phyloP scores from a whole-genome alignment of 2,888 invertebrate genomes.

The Polyommatus iphigenia region DNA sequence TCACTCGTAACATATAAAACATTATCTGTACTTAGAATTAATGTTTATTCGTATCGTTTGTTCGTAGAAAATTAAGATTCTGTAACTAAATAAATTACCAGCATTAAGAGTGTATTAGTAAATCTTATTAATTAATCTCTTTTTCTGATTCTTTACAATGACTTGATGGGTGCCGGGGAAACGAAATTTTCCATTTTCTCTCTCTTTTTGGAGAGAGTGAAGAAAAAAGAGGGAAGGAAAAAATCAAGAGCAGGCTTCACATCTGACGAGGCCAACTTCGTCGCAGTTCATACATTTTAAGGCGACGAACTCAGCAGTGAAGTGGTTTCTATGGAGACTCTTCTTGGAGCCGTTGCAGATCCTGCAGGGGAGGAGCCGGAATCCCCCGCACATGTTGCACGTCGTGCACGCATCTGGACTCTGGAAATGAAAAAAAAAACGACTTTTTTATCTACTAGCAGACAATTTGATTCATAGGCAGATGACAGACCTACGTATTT shows the following conservation, averaged over 20 bases:
- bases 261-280: conserved; percentile 95
- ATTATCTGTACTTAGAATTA: not conserved
- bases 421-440: conserved; percentile 66
- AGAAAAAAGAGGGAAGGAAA: not conserved
- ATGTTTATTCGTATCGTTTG: not conserved
- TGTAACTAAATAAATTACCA: not conserved
- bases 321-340: conserved; percentile 95
- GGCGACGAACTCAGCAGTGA: conserved; percentile 95
- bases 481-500: too few relatives aligned
- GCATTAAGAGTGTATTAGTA: not conserved
- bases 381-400: conserved; percentile 95
- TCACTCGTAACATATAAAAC: not conserved
- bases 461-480: too few relatives aligned
- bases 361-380: conserved; percentile 92
- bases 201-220: not conserved
- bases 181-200: not conserved
- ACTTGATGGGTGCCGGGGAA: not conserved
- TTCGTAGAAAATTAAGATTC: not conserved
- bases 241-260: conserved; percentile 86
- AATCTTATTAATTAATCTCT: not conserved
- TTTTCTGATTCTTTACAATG: not conserved
- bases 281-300: conserved; percentile 97
- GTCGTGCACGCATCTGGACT: conserved; percentile 89
- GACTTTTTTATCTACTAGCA: not conserved
- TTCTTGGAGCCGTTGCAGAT: conserved; percentile 98